Base-by-base conservation (phyloP, 1,140 invertebrate species). In the Teleogryllus occipitalis region DNA sequence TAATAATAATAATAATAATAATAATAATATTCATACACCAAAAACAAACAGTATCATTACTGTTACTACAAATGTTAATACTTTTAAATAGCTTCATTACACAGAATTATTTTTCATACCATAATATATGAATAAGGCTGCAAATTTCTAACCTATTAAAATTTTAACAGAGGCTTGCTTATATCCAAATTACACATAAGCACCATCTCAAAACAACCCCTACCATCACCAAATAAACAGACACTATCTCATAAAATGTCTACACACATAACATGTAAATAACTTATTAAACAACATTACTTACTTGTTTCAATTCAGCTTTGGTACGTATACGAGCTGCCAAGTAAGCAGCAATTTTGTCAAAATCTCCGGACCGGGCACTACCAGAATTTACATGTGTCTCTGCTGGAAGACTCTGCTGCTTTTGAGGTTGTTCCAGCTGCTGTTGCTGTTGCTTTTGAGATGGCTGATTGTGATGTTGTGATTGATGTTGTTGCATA, bases 241-340 rank as follows among this genome's bases (percentile, higher is more conserved):
- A 39, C 27, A 39, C 27, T 39, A 39, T 39, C 27, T 39, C 27
- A 39, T 39, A 39, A 39, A 39, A 39, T 39, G 27, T 39, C 27
- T 39, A 39, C n/a, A 39, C 27, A 2, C 27, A 39, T 39, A 39
- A 39, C 5, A 39, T 39, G 27, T 39, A 39, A 39, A 39, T 39
- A 39, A 39, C 27, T 39, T 65, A 8, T 65, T 15, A 78, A 73
- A 8, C 54, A 75, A 15, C 18, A 48, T 47, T 73, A 76, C 72
- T 78, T 77, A 90, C 90, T 84, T 93, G 93, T 86, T 95, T 95
- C 22, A 94, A 85, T 86, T 95, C 94, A 6, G 92, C 94, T 86
- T 95, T 95, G 6, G 94, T 95, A 77, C 93, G 87, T 82, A 95
- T 94, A 82, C 94, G 89, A 14, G 93, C 92, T 12, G 91, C 89